A percentile compares a stretch with the other conserved stretches of the same genome.
Conservation (phyloP, 2,797 vertebrate species). For the Sebastiscus albofasciatus region DNA sequence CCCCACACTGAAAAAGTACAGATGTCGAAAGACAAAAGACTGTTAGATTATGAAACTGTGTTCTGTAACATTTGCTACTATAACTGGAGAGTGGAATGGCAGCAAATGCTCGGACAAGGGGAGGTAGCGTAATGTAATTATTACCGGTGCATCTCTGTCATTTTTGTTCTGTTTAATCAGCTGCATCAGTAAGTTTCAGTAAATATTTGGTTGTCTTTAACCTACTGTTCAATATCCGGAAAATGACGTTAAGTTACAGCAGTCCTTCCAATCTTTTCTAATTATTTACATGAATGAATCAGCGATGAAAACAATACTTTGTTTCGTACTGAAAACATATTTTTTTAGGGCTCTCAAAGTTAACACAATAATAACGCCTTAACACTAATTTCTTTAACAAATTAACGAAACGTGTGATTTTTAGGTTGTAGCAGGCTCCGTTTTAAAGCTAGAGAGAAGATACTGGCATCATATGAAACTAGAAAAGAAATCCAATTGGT, state of each 20-base stretch:
- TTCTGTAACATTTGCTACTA: neutral
- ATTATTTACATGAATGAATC: neutral
- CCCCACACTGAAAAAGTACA: conserved; percentile 80
- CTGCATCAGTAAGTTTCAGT: neutral
- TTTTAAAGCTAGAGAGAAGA: no score
- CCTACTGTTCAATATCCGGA: neutral
- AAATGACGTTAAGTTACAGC: neutral
- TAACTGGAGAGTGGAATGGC: neutral
- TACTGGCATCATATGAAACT: no score
- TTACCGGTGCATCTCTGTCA: neutral
- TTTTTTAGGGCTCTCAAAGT: no score
- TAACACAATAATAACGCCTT: no score
- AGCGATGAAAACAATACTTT: neutral
- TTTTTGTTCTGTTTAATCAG: neutral
- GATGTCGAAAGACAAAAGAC: neutral
- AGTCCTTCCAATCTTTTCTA: neutral
- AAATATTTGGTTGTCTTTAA: neutral
- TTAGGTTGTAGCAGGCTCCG: no score
- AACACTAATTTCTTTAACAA: no score
- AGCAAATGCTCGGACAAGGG: neutral
- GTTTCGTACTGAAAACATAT: neutral
- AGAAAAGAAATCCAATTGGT: no score
- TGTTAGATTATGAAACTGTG: neutral
- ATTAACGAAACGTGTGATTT: no score
- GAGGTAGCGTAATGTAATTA: neutral